Conservation (phyloP, 2,113 vertebrate species). For the Phoenicopterus ruber region DNA sequence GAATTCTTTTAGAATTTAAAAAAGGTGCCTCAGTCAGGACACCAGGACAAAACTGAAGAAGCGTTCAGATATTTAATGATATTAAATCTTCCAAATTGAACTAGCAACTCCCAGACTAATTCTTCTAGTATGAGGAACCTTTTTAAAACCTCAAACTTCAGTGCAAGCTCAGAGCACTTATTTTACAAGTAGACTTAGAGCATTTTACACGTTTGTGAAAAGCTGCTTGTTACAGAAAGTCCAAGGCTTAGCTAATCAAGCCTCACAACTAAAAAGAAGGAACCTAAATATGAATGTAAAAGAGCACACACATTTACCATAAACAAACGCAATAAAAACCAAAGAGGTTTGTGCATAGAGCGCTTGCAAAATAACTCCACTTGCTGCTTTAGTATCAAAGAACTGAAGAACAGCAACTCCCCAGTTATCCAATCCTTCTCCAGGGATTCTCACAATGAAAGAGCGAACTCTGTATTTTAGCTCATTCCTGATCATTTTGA, state of each 20-base stretch:
- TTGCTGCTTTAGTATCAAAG: not conserved
- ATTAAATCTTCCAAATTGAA: not conserved
- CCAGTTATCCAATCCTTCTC: not conserved
- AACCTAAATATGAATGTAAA: not conserved
- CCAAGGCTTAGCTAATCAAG: not conserved
- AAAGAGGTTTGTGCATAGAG: not conserved
- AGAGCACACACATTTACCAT: not conserved
- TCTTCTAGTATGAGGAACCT: not conserved
- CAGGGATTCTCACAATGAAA: not conserved
- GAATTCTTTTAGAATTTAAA: not conserved
- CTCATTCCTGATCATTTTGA: not conserved
- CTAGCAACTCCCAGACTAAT: not conserved
- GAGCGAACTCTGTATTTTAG: not conserved
- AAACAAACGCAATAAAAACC: not conserved
- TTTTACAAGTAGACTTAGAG: not conserved
- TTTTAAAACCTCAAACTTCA: not conserved
- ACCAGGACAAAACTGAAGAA: not conserved
- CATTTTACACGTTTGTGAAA: not conserved
- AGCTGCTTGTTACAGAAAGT: not conserved
- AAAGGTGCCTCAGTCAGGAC: not conserved
- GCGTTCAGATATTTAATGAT: not conserved
- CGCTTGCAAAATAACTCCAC: not conserved
- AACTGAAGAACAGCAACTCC: not conserved
- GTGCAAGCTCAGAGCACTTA: not conserved
- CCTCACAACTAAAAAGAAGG: not conserved